Evolutionary conservation across 2,113 vertebrate species (phyloP), one percentile per base, ranked within the genome.

Genomic region (Genyomyrus donnyi): DNA sequence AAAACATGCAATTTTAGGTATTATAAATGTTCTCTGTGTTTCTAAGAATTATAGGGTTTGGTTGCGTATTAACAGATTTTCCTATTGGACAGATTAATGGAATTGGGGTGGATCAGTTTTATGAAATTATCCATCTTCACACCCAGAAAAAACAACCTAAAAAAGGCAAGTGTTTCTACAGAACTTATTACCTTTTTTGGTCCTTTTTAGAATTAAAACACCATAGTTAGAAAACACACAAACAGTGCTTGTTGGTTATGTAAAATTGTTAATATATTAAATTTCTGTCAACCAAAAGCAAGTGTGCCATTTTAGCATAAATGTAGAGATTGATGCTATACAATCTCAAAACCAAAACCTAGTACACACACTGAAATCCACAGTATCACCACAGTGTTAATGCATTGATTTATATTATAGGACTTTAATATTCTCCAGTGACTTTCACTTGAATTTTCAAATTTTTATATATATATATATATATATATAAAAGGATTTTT

Each of bases 91-190:
- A 96, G 96, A 90, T 90, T 7, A 91, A 92, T 50, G 45, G 9
- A 17, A 90, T 94, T 77, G 91, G 31, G 62, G 92, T 96, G 31
- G 94, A 96, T 89, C 92, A 95, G 31, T 93, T 96, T 91, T 93
- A 49, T 91, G 91, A 94, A 92, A 94, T 95, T 90, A 86, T 94
- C 86, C 92, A 92, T 87, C 90, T 93, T 77, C 90, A 94, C 5
- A 94, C 91, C 62, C 90, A 52, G 50, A 56, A 46, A 84, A 93
- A 92, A 49, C 42, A 92, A 49, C 42, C 74, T 10, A 90, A 91
- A 88, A 88, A 94, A 93, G 94, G 95, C 94, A 93, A 89, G 87
- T 85, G 15, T 39, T 52, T 31, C 9, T 5, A 13, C 17, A 42
- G 27, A 39, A 50, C 9, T 27, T 77, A 24, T 53, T 8, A 31